Percentiles rank a stretch among this genome's conserved stretches.
phyloP scores from a whole-genome alignment of 2,888 invertebrate species.

The Patella caerulea region DNA sequence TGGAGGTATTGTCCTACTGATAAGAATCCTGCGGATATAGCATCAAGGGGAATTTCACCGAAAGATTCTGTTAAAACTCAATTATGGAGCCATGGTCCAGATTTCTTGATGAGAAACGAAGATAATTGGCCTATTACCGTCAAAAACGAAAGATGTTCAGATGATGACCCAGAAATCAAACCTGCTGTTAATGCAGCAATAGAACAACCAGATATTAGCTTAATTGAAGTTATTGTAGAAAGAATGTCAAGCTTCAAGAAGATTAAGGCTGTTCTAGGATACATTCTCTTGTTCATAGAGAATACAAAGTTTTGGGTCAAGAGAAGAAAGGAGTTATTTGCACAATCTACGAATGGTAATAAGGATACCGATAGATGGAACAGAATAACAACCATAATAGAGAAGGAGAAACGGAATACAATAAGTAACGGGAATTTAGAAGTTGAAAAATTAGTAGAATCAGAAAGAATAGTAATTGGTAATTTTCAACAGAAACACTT shows the following conservation, averaged over 20 bases:
- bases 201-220: too few relatives aligned
- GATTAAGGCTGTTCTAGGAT: neutral
- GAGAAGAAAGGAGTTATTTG: neutral
- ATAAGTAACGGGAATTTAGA: neutral
- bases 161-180: slow-evolving; percentile 9
- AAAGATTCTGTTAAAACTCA: neutral
- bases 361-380: too few relatives aligned
- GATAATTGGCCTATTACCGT: slow-evolving; percentile 2
- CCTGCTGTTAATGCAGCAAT: neutral
- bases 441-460: neutral
- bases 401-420: neutral
- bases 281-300: neutral
- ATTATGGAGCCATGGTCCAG: slow-evolving; percentile 7
- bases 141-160: neutral
- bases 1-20: slow-evolving; percentile 3
- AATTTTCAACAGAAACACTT: slow-evolving; percentile 13
- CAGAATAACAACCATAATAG: too few relatives aligned
- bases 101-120: neutral
- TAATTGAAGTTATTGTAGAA: neutral
- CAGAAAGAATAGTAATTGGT: neutral
- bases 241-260: neutral
- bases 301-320: neutral
- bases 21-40: slow-evolving; percentile 14
- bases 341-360: neutral
- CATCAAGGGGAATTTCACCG: neutral